Conservation (phyloP, 2,888 invertebrate genomes). For the Cephus spinipes region DNA sequence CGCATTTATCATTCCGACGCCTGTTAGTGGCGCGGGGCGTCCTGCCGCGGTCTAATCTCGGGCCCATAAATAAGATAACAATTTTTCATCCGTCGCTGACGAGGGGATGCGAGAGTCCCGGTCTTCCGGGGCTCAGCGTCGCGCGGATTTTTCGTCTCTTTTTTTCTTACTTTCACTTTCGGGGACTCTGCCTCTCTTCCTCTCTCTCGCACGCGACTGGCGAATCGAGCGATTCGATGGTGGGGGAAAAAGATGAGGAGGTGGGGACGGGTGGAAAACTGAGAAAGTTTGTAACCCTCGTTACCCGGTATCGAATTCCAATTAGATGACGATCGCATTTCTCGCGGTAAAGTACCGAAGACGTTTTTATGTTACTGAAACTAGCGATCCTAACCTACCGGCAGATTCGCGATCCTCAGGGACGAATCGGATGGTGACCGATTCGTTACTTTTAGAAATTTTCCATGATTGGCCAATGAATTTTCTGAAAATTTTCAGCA, state of each 20-base stretch:
- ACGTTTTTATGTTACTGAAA: conserved; percentile 48
- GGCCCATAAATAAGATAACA: conserved; percentile 63
- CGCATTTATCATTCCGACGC: conserved; percentile 51
- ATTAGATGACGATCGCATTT: conserved; percentile 64
- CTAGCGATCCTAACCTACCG: conserved; percentile 25
- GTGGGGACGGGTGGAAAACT: conserved; percentile 36
- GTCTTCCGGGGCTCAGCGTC: neutral
- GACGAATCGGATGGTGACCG: neutral
- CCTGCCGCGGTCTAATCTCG: conserved; percentile 49
- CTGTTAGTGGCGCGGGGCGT: conserved; percentile 46
- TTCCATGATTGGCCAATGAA: neutral
- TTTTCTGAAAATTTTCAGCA: neutral
- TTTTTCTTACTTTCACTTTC: neutral
- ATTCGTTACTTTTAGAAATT: neutral
- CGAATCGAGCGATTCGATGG: conserved; percentile 16
- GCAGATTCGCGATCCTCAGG: neutral
- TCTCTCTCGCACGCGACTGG: conserved; percentile 19
- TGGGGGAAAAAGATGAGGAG: conserved; percentile 5
- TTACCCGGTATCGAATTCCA: conserved; percentile 63
- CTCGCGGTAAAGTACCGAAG: conserved; percentile 40
- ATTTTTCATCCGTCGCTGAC: conserved; percentile 56
- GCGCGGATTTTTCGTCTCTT: neutral
- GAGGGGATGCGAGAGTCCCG: conserved; percentile 15
- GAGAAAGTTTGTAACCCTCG: conserved; percentile 62
- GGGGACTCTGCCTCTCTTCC: neutral